These are phyloP conservation scores for Syngnathus scovelli DNA, from an alignment of 2,113 vertebrate genomes.

Conservation along the genomic window DNA sequence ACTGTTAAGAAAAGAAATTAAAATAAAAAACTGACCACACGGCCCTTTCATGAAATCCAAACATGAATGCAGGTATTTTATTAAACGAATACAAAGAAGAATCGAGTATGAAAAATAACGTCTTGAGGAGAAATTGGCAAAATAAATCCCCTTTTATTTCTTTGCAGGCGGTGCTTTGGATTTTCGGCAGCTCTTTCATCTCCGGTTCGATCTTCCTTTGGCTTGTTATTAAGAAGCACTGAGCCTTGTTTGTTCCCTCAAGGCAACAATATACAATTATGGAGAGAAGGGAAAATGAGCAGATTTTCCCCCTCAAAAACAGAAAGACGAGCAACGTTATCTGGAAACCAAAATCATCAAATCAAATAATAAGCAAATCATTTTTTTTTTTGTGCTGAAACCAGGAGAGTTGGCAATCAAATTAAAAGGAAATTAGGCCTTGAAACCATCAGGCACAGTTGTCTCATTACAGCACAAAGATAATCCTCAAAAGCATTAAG, in stretches of 20 bases:
- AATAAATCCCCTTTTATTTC: conserved; percentile 49
- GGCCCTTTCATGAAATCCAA: conserved; percentile 25
- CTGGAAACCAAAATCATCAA: conserved; percentile 61
- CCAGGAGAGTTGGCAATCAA: conserved; percentile 65
- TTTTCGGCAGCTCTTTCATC: conserved; percentile 55
- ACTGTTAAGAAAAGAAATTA: neutral
- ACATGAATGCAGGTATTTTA: conserved; percentile 2
- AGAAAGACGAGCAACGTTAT: conserved; percentile 58
- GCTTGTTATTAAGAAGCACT: conserved; percentile 57
- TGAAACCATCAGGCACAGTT: conserved; percentile 60
- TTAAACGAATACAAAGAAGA: neutral
- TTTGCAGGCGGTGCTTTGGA: conserved; percentile 53
- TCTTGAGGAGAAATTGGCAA: conserved; percentile 50
- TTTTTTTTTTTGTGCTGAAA: conserved; percentile 45
- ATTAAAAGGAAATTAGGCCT: conserved; percentile 70
- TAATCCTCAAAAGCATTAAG: conserved; percentile 68
- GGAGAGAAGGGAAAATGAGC: conserved; percentile 38
- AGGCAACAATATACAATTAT: conserved; percentile 67
- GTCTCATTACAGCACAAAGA: conserved; percentile 65
- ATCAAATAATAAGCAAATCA: conserved; percentile 64
- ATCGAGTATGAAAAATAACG: conserved; percentile 39
- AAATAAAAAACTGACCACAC: neutral
- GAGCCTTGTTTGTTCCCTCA: conserved; percentile 67
- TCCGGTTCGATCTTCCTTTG: conserved; percentile 60
- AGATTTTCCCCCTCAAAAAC: conserved; percentile 48